Percentiles rank a stretch among this genome's conserved stretches.
Conservation (phyloP, 2,113 vertebrate species). For the Ondatra zibethicus region DNA sequence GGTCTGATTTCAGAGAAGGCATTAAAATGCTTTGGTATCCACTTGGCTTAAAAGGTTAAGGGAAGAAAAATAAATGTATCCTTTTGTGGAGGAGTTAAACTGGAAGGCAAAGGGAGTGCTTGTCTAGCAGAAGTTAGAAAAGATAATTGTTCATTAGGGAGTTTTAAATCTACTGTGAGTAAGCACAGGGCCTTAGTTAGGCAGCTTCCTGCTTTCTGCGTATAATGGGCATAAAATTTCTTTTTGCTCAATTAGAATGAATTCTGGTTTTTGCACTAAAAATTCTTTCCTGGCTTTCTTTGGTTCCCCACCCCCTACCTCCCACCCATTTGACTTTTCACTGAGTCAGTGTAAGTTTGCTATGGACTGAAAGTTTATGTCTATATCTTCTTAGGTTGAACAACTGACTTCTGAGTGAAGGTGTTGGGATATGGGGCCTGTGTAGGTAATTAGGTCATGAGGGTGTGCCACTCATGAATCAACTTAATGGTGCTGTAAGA, state of each 20-base stretch:
- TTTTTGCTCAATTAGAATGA: constrained; percentile 56
- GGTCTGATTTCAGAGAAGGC: constrained; percentile 52
- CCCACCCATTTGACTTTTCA: constrained; percentile 55
- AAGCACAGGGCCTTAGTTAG: constrained; percentile 63
- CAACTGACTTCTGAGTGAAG: background rate
- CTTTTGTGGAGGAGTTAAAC: constrained; percentile 67
- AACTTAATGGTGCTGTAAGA: background rate
- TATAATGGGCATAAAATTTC: constrained; percentile 60
- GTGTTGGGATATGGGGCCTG: background rate
- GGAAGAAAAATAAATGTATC: constrained; percentile 63
- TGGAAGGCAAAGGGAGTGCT: constrained; percentile 55
- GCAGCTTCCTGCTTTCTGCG: constrained; percentile 52
- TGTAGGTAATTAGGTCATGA: background rate
- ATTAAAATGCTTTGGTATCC: constrained; percentile 65
- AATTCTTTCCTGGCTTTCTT: constrained; percentile 40
- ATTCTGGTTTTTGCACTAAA: constrained; percentile 47
- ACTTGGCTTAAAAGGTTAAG: constrained; percentile 65
- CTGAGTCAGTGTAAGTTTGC: background rate
- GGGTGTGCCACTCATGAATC: background rate
- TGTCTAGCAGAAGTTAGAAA: constrained; percentile 19
- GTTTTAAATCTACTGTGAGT: constrained; percentile 47
- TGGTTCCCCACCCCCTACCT: constrained; percentile 17
- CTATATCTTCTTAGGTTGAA: background rate
- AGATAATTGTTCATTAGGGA: constrained; percentile 74
- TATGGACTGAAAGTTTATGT: background rate